Percentiles rank a stretch among this genome's conserved stretches.
Evolutionary conservation across 1,140 invertebrate genomes (phyloP).

Genomic region (Rhizoglyphus robini): DNA sequence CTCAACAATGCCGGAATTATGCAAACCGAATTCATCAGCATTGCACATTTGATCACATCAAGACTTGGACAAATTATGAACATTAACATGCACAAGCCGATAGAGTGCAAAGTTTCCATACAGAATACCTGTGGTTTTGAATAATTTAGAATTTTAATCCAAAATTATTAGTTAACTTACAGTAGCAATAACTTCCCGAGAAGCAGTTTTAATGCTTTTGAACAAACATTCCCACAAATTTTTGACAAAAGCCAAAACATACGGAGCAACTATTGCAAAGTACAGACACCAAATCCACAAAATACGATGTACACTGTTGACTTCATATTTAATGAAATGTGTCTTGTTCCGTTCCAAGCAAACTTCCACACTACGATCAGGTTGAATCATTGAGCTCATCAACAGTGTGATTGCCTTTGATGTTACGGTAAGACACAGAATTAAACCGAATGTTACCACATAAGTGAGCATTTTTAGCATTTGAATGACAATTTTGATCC

Average conservation of each 20-base stretch:
- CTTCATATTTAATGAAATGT: slow-evolving; percentile 19
- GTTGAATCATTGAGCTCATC: slow-evolving; percentile 34
- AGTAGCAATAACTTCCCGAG: slow-evolving; percentile 21
- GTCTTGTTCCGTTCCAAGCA: slow-evolving; percentile 37
- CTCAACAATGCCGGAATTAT: slow-evolving; percentile 32
- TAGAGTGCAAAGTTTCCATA: slow-evolving; percentile 34
- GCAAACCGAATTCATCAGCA: slow-evolving; percentile 33
- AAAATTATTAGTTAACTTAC: slow-evolving; percentile 23
- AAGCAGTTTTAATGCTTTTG: slow-evolving; percentile 40
- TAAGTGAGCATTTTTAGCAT: slow-evolving; percentile 31
- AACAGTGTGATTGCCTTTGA: slow-evolving; percentile 32
- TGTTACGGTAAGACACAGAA: slow-evolving; percentile 31
- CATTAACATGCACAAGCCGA: slow-evolving; percentile 34
- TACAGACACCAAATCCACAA: slow-evolving; percentile 84
- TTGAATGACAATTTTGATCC: slow-evolving; percentile 26
- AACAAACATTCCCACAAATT: slow-evolving; percentile 77
- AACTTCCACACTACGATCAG: slow-evolving; percentile 22
- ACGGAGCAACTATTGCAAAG: slow-evolving; percentile 68
- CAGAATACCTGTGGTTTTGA: slow-evolving; percentile 27
- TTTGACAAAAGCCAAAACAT: slow-evolving; percentile 68
- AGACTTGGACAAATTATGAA: slow-evolving; percentile 35
- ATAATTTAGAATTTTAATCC: background rate
- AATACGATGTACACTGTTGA: slow-evolving; percentile 40
- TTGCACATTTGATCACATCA: slow-evolving; percentile 32
- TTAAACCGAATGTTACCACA: slow-evolving; percentile 32